Base-by-base conservation (phyloP, 2,113 vertebrate genomes). In the Pelodiscus sinensis region DNA sequence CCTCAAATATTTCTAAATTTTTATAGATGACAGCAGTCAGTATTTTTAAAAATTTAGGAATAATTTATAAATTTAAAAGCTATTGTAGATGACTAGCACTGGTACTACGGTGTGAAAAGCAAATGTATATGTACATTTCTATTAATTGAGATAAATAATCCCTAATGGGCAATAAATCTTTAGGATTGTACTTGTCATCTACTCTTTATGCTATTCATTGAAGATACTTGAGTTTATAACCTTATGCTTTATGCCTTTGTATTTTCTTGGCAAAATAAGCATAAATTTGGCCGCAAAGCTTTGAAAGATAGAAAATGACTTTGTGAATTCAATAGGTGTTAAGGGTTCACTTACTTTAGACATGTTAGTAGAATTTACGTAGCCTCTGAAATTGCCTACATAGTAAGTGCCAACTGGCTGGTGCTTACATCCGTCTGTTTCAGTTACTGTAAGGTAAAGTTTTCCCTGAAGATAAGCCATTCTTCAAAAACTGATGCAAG, bases 101-200 rank as follows among this genome's bases (percentile, higher is more conserved):
- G 3, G 29, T n/a, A 60, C 9, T 10, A 10, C 19, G 21, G 22
- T 44, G 25, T 38, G 21, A 77, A 84, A 50, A 84, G 4, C 85
- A 62, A 9, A 65, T 90, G 62, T 90, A 58, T 95, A 88, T 96
- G 44, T 79, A 79, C 91, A 92, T 88, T 96, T 94, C 83, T 91
- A 89, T 94, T 95, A 94, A 93, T 94, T 93, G 54, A 83, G 87
- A 77, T 90, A 88, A 81, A 93, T 90, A 96, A 94, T 90, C 88
- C 92, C 52, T 90, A 94, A 86, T 77, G 82, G 84, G 62, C 94
- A 90, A 87, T 92, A 91, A 96, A 91, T 83, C 84, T 94, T 85
- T 83, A 92, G 82, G 80, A 88, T 82, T 88, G 80, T 84, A 93
- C 96, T 94, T 94, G 51, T 87, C 89, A 88, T 95, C 88, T 95